Evolutionary conservation across 2,113 vertebrate genomes (phyloP), one percentile per base, ranked within the genome.

Genomic region (Columba livia): DNA sequence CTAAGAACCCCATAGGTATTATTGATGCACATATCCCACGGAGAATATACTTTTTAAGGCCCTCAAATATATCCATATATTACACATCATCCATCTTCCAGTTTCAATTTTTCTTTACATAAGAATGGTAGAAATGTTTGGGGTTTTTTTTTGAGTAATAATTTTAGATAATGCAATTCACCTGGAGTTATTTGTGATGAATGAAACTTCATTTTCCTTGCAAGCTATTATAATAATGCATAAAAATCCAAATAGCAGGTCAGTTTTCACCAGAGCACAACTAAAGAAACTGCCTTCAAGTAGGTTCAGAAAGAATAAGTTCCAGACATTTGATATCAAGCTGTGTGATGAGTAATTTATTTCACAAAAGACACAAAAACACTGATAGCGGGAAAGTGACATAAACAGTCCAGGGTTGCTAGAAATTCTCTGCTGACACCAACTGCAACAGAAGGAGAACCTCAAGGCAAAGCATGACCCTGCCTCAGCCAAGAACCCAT

Each of bases 371-470:
- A 69, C 57, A 58, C 13, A 66, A 65, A 67, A 65, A 9, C 21
- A 72, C 12, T 53, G 14, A 12, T 21, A 38, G 31, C 13, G 40
- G 28, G 19, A 51, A 90, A 84, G 48, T 26, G 9, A 9, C 36
- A 58, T 9, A n/a, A 79, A n/a, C 5, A 61, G 15, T 2, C 38
- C 57, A 61, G 28, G 42, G 8, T 70, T 44, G 28, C 31, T 50
- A 79, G 50, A 15, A 82, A 9, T 14, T n/a, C 23, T 85, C 65
- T 83, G 32, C 56, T 0, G 0, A 56, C 0, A 5, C 4, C 26
- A 34, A 23, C 1, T 4, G 40, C 62, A 66, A 62, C 42, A 74
- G 54, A 20, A 86, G 38, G 15, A 67, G 38, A 85, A 23, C 48
- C 26, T 85, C 5, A 3, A 56, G 18, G 82, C 6, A 42, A 85